A percentile compares a stretch with the other conserved stretches of the same genome.
Conservation (phyloP, 2,113 vertebrate genomes). For the Australoheros scitulus region DNA sequence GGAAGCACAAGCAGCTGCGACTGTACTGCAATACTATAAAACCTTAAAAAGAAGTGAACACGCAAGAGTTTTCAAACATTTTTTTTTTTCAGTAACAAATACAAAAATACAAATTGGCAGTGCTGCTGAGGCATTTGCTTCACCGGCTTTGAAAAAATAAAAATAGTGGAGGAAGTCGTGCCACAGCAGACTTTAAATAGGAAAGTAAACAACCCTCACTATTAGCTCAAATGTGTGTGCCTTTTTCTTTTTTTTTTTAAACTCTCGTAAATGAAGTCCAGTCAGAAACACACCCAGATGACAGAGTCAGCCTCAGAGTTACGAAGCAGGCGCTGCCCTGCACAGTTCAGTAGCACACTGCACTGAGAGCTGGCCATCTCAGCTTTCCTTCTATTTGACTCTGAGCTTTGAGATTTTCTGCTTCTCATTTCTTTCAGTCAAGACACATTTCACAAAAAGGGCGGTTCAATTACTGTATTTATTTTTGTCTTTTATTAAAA, state of each 20-base stretch:
- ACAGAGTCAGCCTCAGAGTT: slow-evolving; percentile 80
- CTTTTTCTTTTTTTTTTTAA: not conserved
- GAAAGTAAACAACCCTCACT: not conserved
- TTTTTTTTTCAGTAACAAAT: not conserved
- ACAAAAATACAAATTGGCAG: not conserved
- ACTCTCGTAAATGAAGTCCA: not conserved
- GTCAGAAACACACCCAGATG: slow-evolving; percentile 61
- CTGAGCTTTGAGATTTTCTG: not conserved
- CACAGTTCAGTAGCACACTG: not conserved
- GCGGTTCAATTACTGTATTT: not conserved
- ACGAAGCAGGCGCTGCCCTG: slow-evolving; percentile 71
- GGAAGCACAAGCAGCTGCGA: not conserved
- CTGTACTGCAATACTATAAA: not conserved
- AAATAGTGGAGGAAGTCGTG: not conserved
- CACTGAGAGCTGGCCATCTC: slow-evolving; percentile 2
- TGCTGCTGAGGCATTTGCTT: not conserved
- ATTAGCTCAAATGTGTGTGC: not conserved
- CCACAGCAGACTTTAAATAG: slow-evolving; percentile 17
- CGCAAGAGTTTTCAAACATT: not conserved
- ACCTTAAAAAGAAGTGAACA: not conserved
- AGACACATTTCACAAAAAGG: not conserved
- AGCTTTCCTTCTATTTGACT: slow-evolving; percentile 20
- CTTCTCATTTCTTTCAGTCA: too few species aligned
- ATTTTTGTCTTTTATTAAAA: not conserved
- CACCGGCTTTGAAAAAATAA: not conserved